phyloP scores from a whole-genome alignment of 2,113 vertebrate genomes.

The Rhineura floridana region DNA sequence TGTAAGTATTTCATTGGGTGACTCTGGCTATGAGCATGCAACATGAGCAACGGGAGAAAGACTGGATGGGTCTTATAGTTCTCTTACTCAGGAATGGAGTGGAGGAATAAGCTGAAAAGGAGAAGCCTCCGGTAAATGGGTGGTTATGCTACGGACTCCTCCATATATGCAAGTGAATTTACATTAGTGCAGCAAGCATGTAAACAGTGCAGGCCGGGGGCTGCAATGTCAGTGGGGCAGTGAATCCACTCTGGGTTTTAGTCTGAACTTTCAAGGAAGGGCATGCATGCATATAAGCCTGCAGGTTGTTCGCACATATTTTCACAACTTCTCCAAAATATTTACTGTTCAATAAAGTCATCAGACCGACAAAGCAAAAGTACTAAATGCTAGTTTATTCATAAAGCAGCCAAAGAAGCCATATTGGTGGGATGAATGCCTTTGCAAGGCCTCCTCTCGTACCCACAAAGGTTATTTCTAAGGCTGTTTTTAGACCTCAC shows the following conservation, averaged over 20 bases:
- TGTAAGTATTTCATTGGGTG: constrained; percentile 74
- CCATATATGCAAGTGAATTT: not conserved
- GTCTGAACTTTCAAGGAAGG: too few relatives aligned
- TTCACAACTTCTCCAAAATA: not conserved
- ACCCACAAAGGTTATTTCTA: not conserved
- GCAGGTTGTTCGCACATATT: not conserved
- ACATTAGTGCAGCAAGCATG: too few relatives aligned
- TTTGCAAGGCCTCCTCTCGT: not conserved
- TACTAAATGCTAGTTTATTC: not conserved
- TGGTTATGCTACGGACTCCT: not conserved
- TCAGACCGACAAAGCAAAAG: not conserved
- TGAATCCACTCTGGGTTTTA: too few relatives aligned
- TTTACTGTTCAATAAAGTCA: not conserved
- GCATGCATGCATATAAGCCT: too few relatives aligned
- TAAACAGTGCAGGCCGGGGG: too few relatives aligned
- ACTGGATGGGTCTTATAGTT: not conserved
- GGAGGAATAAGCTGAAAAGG: not conserved
- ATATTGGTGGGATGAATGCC: not conserved
- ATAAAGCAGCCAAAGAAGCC: not conserved
- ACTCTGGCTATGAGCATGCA: not conserved
- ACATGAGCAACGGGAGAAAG: not conserved
- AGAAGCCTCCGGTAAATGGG: not conserved
- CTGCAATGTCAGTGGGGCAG: too few relatives aligned
- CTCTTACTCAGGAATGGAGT: not conserved
- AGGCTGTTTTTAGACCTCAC: not conserved